A percentile compares a stretch with the other conserved stretches of the same genome.
Conservation (phyloP, 2,797 vertebrate species). For the Lates japonicus region DNA sequence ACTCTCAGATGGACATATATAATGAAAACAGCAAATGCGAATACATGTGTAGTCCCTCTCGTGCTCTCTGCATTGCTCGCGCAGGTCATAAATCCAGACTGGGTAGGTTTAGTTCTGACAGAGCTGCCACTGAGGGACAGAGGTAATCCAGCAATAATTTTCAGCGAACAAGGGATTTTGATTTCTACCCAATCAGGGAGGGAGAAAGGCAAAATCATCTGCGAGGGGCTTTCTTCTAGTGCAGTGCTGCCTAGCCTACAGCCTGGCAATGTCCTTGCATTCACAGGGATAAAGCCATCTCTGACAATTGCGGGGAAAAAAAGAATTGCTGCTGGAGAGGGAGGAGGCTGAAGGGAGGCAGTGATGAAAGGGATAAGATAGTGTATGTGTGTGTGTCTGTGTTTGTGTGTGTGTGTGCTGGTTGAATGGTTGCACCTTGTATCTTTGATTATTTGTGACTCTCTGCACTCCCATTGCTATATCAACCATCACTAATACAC, state of each 20-base stretch:
- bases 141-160: slow-evolving; percentile 79
- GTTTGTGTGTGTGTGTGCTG: not conserved
- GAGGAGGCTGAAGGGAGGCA: slow-evolving; percentile 52
- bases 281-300: slow-evolving; percentile 67
- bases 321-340: slow-evolving; percentile 57
- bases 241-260: slow-evolving; percentile 45
- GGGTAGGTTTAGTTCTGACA: slow-evolving; percentile 52
- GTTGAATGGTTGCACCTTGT: slow-evolving; percentile 52
- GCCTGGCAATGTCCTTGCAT: slow-evolving; percentile 70
- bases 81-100: slow-evolving; percentile 60
- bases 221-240: slow-evolving; percentile 44
- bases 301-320: slow-evolving; percentile 59
- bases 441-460: slow-evolving; percentile 27
- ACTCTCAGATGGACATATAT: slow-evolving; percentile 11
- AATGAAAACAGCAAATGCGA: slow-evolving; percentile 55
- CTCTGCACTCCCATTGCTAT: slow-evolving; percentile 1
- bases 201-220: slow-evolving; percentile 62
- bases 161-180: slow-evolving; percentile 75
- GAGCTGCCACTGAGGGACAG: slow-evolving; percentile 57
- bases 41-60: slow-evolving; percentile 18
- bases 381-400: slow-evolving; percentile 19
- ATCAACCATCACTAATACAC: slow-evolving; percentile 17
- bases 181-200: slow-evolving; percentile 61
- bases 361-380: slow-evolving; percentile 66
- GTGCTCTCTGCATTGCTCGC: slow-evolving; percentile 1